Conservation (phyloP, 2,797 vertebrate species). For the Spheniscus humboldti region DNA sequence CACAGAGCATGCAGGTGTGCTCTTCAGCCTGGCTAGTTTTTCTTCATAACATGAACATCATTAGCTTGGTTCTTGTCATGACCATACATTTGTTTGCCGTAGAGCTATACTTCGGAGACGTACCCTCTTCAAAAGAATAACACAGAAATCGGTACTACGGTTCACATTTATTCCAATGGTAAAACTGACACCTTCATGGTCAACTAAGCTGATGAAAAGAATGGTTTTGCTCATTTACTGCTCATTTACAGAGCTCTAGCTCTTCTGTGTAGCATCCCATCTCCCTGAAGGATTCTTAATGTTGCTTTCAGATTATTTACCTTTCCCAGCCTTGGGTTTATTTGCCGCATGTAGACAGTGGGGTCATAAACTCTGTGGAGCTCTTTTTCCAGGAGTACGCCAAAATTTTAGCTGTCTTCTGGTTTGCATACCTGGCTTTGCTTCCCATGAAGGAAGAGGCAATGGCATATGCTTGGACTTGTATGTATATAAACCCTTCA, state of each 20-base stretch:
- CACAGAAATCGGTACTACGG: neutral
- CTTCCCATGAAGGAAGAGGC: neutral
- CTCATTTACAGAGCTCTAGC: neutral
- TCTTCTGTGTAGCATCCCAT: neutral
- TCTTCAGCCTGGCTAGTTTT: neutral
- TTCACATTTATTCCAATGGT: neutral
- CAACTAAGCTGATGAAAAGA: neutral
- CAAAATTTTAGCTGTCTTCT: neutral
- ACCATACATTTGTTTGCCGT: neutral
- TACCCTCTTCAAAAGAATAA: neutral
- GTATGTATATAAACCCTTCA: neutral
- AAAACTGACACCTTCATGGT: neutral
- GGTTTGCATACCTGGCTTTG: neutral
- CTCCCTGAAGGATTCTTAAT: neutral
- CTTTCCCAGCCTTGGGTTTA: neutral
- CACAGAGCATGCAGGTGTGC: neutral
- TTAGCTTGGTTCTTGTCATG: neutral
- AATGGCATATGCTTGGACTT: neutral
- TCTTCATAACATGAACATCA: neutral
- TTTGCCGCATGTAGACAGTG: neutral
- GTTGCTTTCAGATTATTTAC: neutral
- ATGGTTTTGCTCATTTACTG: neutral
- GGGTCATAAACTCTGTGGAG: neutral
- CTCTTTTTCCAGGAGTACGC: neutral
- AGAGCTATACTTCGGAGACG: neutral